phyloP scores from a whole-genome alignment of 2,797 vertebrate species.

The Bufotes viridis region DNA sequence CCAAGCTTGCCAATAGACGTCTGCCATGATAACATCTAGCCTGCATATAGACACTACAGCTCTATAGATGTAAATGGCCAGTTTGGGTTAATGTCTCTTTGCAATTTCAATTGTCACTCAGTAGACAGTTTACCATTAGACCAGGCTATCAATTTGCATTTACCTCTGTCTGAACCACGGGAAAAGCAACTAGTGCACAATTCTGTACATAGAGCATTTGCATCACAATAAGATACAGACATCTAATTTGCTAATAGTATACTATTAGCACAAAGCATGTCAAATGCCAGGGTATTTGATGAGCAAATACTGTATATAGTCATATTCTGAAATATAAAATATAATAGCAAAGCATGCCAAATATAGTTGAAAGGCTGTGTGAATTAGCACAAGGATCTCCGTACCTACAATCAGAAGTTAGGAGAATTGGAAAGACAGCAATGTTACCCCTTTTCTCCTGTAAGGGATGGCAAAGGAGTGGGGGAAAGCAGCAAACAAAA shows the following conservation, averaged over 20 bases:
- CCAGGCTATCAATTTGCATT: constrained; percentile 26
- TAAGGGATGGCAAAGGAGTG: too few relatives aligned
- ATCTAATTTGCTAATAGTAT: constrained; percentile 20
- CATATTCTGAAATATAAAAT: too few relatives aligned
- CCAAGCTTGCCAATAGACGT: not conserved
- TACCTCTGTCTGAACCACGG: not conserved
- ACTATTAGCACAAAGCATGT: not conserved
- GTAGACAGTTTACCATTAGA: not conserved
- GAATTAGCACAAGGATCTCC: too few relatives aligned
- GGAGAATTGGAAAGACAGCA: too few relatives aligned
- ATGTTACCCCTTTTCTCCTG: too few relatives aligned
- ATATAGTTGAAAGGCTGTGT: too few relatives aligned
- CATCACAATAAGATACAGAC: not conserved
- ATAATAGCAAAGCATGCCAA: too few relatives aligned
- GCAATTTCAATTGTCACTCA: constrained; percentile 2
- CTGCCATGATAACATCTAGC: constrained; percentile 41
- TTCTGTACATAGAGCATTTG: not conserved
- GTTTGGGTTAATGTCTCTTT: not conserved
- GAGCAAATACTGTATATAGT: too few relatives aligned
- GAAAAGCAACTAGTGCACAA: not conserved
- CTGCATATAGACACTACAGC: not conserved
- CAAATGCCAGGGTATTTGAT: not conserved
- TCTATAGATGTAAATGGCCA: constrained; percentile 7
- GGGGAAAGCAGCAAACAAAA: too few relatives aligned
- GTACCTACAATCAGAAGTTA: too few relatives aligned